Evolutionary conservation across 2,797 vertebrate genomes (phyloP), one percentile per base, ranked within the genome.

Genomic region (Vultur gryphus): DNA sequence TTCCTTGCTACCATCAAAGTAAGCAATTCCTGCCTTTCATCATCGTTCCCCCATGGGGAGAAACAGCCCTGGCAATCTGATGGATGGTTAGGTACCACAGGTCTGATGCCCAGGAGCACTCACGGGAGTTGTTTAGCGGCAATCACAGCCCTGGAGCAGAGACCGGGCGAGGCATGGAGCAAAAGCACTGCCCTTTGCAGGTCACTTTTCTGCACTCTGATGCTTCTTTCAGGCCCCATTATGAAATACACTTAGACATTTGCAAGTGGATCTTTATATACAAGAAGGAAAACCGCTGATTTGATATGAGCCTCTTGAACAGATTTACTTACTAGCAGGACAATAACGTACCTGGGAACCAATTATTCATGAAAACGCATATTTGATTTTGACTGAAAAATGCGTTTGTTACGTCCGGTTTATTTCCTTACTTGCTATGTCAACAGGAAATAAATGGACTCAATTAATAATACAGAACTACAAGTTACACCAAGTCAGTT

Each of bases 361-460:
- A 75, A 57, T 80, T 94, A 73, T 67, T 95, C 16, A 44, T 58
- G 52, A 67, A 89, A 91, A 87, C 48, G 20, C 1, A 3, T 79
- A 55, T 67, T 52, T 66, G 15, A 31, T 87, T 95, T 86, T 84
- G 70, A 72, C 41, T 87, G 85, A 87, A 88, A 79, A 78, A 61
- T 46, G 4, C 33, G 8, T 58, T 73, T 6, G 2, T 43, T 75
- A 17, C 2, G 0, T 84, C 29, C 0, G 0, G 16, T 86, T 88
- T 52, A 52, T 51, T 84, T 92, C 41, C n/a, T 88, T 92, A 69
- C n/a, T 77, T 87, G 6, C 31, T 39, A 49, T 39, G n/a, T 75
- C 64, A 93, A 71, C 25, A 91, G 43, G 31, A 93, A 93, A 94
- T 69, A 84, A 89, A 81, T 75, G 8, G 15, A 78, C 55, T 59